Conservation (phyloP, 2,888 invertebrate genomes). For the Dioctria rufipes region DNA sequence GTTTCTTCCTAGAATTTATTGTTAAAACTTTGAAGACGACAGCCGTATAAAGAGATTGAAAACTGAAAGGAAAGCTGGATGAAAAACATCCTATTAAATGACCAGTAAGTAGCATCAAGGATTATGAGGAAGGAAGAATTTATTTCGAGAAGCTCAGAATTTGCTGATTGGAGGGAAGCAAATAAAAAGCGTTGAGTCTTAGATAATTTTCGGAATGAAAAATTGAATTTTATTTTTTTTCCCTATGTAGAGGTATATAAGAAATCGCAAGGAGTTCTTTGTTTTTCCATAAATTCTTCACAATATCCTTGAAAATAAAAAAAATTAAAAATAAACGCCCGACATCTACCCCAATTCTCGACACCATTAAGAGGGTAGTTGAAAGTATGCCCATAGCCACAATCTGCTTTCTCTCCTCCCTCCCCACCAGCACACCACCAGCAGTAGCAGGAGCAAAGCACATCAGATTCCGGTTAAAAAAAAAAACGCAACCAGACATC, state of each 20-base stretch:
- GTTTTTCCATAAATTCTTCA: slow-evolving; percentile 23
- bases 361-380: slow-evolving; percentile 45
- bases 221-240: neutral
- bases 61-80: neutral
- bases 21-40: neutral
- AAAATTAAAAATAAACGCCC: slow-evolving; percentile 12
- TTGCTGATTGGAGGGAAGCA: neutral
- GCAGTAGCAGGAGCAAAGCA: neutral
- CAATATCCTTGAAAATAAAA: slow-evolving; percentile 34
- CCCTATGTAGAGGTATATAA: neutral
- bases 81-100: neutral
- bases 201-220: neutral
- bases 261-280: slow-evolving; percentile 11
- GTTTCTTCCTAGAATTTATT: neutral
- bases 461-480: slow-evolving; percentile 43
- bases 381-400: slow-evolving; percentile 31
- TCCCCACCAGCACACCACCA: neutral
- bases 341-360: slow-evolving; percentile 47
- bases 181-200: neutral
- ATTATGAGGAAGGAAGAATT: too few species aligned
- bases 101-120: too few species aligned
- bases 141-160: too few species aligned
- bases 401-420: neutral
- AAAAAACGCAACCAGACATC: slow-evolving; percentile 57
- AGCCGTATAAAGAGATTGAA: neutral